phyloP scores from a whole-genome alignment of 1,140 invertebrate genomes.

The Drosophila sturtevanti region DNA sequence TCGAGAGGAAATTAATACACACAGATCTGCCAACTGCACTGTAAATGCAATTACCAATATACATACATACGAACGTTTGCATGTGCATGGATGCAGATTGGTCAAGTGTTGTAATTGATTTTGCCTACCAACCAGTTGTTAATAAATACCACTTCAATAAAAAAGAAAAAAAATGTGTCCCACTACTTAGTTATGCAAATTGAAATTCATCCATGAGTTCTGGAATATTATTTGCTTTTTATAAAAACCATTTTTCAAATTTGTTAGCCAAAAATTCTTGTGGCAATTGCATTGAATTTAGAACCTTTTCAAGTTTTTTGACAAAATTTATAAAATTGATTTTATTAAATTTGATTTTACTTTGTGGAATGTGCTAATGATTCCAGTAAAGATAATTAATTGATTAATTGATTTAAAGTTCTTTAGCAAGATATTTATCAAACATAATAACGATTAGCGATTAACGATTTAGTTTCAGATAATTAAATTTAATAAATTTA shows the following conservation, averaged over 20 bases:
- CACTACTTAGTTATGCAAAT: conserved; percentile 38
- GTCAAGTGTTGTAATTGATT: conserved; percentile 36
- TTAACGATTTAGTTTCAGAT: no score
- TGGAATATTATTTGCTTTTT: conserved; percentile 2
- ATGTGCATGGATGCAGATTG: conserved; percentile 27
- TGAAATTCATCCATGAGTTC: conserved; percentile 30
- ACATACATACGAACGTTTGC: no score
- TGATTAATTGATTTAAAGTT: no score
- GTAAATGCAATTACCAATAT: conserved; percentile 52
- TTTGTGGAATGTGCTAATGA: no score
- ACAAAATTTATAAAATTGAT: no score
- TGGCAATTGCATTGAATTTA: background rate
- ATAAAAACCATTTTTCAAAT: conserved; percentile 6
- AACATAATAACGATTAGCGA: no score
- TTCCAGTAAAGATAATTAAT: no score
- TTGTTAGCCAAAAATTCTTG: background rate
- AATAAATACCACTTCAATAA: conserved; percentile 26
- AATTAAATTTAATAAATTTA: no score
- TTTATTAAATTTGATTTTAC: no score
- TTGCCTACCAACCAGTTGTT: conserved; percentile 9
- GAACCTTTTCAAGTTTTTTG: background rate
- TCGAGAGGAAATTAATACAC: conserved; percentile 11
- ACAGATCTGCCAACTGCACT: conserved; percentile 27
- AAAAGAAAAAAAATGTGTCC: background rate
- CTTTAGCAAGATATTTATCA: no score